Evolutionary conservation across 2,797 vertebrate species (phyloP).

Genomic region (Anabacerthia variegaticeps): DNA sequence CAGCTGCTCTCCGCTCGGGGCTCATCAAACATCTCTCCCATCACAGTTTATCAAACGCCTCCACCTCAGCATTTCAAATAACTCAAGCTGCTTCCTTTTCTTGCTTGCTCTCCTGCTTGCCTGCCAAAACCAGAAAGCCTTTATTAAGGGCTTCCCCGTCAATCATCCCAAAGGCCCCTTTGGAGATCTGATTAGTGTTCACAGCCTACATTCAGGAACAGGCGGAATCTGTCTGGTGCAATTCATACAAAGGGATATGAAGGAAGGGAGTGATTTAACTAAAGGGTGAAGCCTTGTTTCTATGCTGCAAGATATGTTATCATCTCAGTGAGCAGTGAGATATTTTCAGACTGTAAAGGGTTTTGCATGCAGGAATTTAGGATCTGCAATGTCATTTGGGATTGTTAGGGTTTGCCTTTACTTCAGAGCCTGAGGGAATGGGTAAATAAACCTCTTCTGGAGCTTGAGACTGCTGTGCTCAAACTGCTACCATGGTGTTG

Average conservation of each 20-base stretch:
- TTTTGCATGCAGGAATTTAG: background rate
- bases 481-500: background rate
- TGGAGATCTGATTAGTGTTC: slow-evolving; percentile 40
- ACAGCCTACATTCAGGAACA: background rate
- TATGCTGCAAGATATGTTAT: background rate
- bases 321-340: background rate
- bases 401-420: background rate
- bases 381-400: background rate
- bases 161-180: slow-evolving; percentile 42
- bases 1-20: slow-evolving; percentile 11
- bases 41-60: slow-evolving; percentile 53
- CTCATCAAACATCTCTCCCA: slow-evolving; percentile 48
- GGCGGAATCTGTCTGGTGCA: background rate
- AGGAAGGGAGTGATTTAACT: background rate
- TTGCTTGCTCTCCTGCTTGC: slow-evolving; percentile 16
- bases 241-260: background rate
- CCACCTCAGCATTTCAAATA: slow-evolving; percentile 56
- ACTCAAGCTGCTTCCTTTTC: slow-evolving; percentile 59
- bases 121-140: slow-evolving; percentile 30
- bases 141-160: slow-evolving; percentile 52
- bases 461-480: background rate
- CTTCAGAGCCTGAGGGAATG: background rate
- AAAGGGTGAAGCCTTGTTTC: slow-evolving; percentile 1
- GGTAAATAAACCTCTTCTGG: background rate
- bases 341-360: background rate